A percentile compares a stretch with the other conserved stretches of the same genome.
These are phyloP conservation scores for Mus caroli DNA, from an alignment of 2,797 vertebrate species.

Conservation along the genomic window DNA sequence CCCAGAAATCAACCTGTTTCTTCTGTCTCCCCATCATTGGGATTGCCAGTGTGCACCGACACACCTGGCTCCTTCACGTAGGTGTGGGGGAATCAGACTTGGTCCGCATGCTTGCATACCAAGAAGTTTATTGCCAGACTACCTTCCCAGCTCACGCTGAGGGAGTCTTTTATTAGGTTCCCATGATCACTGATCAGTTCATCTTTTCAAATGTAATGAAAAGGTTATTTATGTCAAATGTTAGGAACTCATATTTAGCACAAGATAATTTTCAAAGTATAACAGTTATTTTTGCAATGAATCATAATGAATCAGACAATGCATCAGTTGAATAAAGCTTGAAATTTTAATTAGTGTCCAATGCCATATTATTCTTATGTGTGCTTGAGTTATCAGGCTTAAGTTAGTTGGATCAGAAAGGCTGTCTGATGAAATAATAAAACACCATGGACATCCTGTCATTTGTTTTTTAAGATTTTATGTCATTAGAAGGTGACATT, in stretches of 20 bases:
- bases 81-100: background rate
- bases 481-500: background rate
- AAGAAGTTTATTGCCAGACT: background rate
- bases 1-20: background rate
- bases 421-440: conserved; percentile 1
- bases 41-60: background rate
- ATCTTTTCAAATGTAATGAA: conserved; percentile 14
- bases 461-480: background rate
- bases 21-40: background rate
- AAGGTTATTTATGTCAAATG: conserved; percentile 45
- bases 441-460: conserved; percentile 4
- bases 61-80: background rate
- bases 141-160: background rate
- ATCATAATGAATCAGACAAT: conserved; percentile 45
- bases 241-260: background rate
- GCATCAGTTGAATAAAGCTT: conserved; percentile 33
- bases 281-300: conserved; percentile 24
- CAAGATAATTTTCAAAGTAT: conserved; percentile 52
- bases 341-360: conserved; percentile 2
- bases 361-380: background rate
- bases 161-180: background rate
- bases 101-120: background rate
- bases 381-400: conserved; percentile 36
- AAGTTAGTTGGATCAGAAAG: conserved; percentile 35
- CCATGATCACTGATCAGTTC: conserved; percentile 25